phyloP scores from a whole-genome alignment of 1,140 invertebrate genomes.

The Drosophila pseudoananassae region DNA sequence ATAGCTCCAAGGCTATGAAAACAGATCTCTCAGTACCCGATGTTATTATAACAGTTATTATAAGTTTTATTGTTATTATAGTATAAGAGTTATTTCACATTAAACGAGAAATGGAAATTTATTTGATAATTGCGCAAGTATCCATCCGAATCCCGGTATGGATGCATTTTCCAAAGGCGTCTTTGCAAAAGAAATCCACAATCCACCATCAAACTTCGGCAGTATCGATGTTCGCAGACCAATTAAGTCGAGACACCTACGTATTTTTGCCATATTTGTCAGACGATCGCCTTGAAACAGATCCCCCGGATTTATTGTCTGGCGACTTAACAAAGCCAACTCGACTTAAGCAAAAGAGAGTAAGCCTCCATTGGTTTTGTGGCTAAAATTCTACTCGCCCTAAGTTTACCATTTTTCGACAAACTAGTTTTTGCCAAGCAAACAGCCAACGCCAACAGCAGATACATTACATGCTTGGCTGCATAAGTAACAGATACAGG shows the following conservation, averaged over 20 bases:
- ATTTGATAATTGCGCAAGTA: background rate
- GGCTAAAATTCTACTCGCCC: constrained; percentile 2
- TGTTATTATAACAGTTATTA: too few species aligned
- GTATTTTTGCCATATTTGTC: constrained; percentile 74
- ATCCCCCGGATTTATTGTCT: constrained; percentile 37
- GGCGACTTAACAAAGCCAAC: constrained; percentile 25
- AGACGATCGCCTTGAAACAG: constrained; percentile 57
- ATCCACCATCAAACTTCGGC: constrained; percentile 4
- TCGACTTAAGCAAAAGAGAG: background rate
- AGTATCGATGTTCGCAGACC: constrained; percentile 36
- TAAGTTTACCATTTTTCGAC: constrained; percentile 2
- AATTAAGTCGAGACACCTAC: constrained; percentile 62
- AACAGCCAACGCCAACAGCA: background rate
- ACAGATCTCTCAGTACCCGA: background rate
- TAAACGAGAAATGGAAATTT: background rate
- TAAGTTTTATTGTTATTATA: too few species aligned
- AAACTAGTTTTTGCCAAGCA: constrained; percentile 3
- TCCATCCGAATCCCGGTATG: background rate
- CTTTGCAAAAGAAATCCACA: constrained; percentile 26
- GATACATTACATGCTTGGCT: too few species aligned
- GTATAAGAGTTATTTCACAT: too few species aligned
- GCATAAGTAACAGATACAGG: too few species aligned
- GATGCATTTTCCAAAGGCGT: constrained; percentile 49
- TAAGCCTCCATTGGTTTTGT: background rate
- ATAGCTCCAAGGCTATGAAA: background rate